Conservation (phyloP, 2,113 vertebrate species). For the Mustela lutreola region DNA sequence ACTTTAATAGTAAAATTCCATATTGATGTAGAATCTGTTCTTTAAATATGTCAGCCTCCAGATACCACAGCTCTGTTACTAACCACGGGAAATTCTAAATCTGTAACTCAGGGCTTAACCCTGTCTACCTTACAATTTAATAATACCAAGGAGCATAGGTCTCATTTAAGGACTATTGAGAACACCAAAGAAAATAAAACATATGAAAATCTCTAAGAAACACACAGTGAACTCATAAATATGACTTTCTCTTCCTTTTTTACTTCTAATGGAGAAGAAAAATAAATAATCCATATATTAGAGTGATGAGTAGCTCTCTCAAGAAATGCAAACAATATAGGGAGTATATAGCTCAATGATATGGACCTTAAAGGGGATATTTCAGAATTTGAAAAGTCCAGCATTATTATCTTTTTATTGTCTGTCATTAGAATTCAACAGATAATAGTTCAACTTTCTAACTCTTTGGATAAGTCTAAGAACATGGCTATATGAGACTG, state of each 20-base stretch:
- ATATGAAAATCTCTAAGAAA: neutral
- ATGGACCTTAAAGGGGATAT: neutral
- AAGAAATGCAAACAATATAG: conserved; percentile 21
- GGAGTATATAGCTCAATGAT: neutral
- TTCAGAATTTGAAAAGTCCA: conserved; percentile 6
- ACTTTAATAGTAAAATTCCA: neutral
- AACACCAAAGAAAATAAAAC: conserved; percentile 54
- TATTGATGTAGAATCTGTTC: neutral
- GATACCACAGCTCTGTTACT: neutral
- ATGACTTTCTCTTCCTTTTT: neutral
- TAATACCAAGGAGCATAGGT: neutral
- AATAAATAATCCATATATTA: neutral
- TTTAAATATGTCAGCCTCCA: neutral
- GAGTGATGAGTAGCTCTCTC: neutral
- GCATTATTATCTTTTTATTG: neutral
- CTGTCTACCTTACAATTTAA: conserved; percentile 12
- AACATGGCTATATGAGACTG: neutral
- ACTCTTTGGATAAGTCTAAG: neutral
- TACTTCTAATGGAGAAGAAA: neutral
- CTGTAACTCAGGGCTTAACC: neutral
- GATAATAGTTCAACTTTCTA: no score
- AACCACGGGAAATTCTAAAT: neutral
- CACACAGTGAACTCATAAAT: conserved; percentile 22
- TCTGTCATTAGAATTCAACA: neutral
- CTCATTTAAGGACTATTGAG: neutral